These are phyloP conservation scores for Morpho achilles DNA, from an alignment of 2,888 invertebrate genomes.

Conservation along the genomic window DNA sequence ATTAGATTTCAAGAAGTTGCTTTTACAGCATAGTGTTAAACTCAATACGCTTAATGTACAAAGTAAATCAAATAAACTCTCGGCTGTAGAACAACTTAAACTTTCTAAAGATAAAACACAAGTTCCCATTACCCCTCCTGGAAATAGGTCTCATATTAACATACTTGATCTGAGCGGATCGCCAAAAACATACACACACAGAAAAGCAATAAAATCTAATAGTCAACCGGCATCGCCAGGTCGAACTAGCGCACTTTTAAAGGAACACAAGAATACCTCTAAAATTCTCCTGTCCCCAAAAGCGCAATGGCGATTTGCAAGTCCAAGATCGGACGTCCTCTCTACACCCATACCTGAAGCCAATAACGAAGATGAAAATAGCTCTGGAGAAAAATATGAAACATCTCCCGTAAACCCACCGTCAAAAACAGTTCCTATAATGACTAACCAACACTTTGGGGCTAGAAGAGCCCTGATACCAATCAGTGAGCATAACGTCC, in stretches of 20 bases:
- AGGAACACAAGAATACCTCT: conserved; percentile 76
- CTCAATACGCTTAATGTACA: conserved; percentile 73
- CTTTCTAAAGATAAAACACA: conserved; percentile 79
- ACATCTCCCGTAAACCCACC: conserved; percentile 49
- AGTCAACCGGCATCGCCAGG: conserved; percentile 75
- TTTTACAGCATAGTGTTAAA: conserved; percentile 87
- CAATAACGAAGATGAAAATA: conserved; percentile 86
- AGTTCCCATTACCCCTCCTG: conserved; percentile 44
- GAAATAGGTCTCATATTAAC: conserved; percentile 75
- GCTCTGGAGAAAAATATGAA: conserved; percentile 77
- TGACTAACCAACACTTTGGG: conserved; percentile 71
- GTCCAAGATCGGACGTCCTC: conserved; percentile 89
- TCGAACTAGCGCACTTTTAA: conserved; percentile 69
- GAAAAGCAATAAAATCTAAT: conserved; percentile 78
- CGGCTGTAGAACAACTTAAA: conserved; percentile 89
- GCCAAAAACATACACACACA: conserved; percentile 83
- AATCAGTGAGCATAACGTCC: conserved; percentile 53
- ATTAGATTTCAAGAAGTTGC: conserved; percentile 89
- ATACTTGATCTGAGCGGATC: conserved; percentile 85
- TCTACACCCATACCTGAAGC: conserved; percentile 93
- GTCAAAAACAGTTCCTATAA: conserved; percentile 68
- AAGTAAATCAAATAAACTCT: conserved; percentile 80
- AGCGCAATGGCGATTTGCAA: conserved; percentile 86
- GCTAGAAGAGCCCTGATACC: conserved; percentile 70
- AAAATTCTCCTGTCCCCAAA: conserved; percentile 84